Base-by-base conservation (phyloP, 92 coral and sea anemone genomes). In the Paramuricea clavata region DNA sequence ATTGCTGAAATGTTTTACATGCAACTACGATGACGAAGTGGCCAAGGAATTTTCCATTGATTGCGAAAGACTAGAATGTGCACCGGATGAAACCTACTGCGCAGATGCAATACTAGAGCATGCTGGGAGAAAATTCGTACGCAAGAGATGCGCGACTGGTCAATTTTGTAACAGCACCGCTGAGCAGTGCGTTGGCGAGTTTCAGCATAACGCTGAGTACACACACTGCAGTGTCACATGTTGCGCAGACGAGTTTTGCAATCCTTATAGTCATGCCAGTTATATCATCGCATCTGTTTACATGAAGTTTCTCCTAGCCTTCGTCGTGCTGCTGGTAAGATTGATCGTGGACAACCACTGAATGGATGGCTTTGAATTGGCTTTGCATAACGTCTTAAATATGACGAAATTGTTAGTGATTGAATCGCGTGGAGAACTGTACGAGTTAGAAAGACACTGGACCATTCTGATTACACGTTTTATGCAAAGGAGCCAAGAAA, bases 51-150 rank as follows among this genome's bases (percentile, higher is more conserved):
- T 70, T 35, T 70, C 76, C 12, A 35, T 70, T 10, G 76, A 70
- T 30, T 70, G 76, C 39, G 12, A 35, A 13, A 5, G 13, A n/a
- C 49, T 2, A 39, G 47, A 70, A 3, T 70, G 76, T 43, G 19
- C 43, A 7, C 28, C 28, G 2, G 52, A 13, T n/a, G 49, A 70
- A 70, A 70, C 8, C 52, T 70, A 70, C 49, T 70, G 76, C 47
- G 76, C 76, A 30, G 76, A 70, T 26, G 76, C 76, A 15, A 26
- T 70, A 7, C 27, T 70, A 70, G 49, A 70, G 49, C 76, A 70
- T 43, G 49, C 42, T 35, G 76, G 76, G 15, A 70, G 49, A 35
- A 30, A 34, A 34, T 35, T 70, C 26, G 49, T 35, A 1, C 42
- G 49, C 17, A 70, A 70, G 49, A 70, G 52, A 33, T 70, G 76